These are phyloP conservation scores for Probosciger aterrimus DNA, from an alignment of 2,113 vertebrate genomes.

Conservation along the genomic window DNA sequence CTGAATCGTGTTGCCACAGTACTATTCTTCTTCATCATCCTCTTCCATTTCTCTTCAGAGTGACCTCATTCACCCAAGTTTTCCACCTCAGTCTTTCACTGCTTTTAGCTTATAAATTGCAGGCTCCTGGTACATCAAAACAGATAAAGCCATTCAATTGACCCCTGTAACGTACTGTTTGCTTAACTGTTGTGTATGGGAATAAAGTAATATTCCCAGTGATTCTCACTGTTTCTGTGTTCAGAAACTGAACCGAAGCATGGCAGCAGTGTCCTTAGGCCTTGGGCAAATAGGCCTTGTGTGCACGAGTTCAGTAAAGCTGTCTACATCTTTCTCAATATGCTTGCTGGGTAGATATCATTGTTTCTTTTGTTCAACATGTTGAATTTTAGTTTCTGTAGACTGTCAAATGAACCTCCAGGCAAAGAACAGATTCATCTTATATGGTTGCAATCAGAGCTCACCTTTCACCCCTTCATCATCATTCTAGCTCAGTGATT, in stretches of 20 bases:
- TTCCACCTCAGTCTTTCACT: not conserved
- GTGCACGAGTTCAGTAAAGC: not conserved
- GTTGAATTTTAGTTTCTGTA: not conserved
- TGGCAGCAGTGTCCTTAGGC: not conserved
- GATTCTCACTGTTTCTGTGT: not conserved
- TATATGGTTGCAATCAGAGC: fast-evolving
- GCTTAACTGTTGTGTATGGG: not conserved
- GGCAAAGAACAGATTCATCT: not conserved
- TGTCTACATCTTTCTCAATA: not conserved
- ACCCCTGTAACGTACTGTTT: not conserved
- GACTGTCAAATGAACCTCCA: not conserved
- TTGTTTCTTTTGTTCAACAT: not conserved
- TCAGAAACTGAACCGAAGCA: not conserved
- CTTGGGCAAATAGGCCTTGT: not conserved
- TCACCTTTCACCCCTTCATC: not conserved
- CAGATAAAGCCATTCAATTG: not conserved
- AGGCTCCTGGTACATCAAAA: not conserved
- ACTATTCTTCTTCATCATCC: not conserved
- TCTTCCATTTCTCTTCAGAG: not conserved
- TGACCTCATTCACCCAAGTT: not conserved
- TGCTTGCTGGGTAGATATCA: not conserved
- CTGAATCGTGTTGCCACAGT: not conserved
- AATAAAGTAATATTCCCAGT: not conserved
- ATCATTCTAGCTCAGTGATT: fast-evolving
- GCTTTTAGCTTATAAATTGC: not conserved